A percentile compares a stretch with the other conserved stretches of the same genome.
phyloP scores from a whole-genome alignment of 2,113 vertebrate species.

The Odocoileus hemionus region DNA sequence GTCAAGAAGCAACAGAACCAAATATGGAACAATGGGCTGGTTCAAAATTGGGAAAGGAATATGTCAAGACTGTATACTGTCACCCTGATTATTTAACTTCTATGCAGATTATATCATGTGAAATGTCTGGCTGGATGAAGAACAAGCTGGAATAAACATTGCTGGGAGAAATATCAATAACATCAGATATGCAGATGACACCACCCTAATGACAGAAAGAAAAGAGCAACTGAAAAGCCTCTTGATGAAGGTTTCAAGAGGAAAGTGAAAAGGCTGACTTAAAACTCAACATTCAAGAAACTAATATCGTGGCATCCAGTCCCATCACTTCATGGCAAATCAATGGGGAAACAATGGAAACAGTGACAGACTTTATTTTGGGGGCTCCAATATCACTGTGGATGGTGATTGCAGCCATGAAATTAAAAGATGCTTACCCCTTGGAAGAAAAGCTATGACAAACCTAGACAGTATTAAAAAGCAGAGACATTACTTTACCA shows the following conservation, averaged over 20 bases:
- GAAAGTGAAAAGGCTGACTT: not conserved
- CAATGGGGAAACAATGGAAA: not conserved
- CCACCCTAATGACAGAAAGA: not conserved
- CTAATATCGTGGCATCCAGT: not conserved
- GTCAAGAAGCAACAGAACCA: not conserved
- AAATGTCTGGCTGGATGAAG: not conserved
- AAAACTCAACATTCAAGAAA: not conserved
- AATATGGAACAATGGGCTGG: not conserved
- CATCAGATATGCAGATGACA: not conserved
- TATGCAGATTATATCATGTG: not conserved
- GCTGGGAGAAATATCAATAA: not conserved
- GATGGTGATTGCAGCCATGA: not conserved
- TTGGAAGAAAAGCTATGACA: not conserved
- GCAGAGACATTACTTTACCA: not conserved
- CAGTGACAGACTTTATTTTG: not conserved
- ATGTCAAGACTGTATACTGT: not conserved
- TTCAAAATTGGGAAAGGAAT: not conserved
- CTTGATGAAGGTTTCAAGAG: not conserved
- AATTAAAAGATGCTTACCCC: not conserved
- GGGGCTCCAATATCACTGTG: not conserved
- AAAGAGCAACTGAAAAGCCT: not conserved
- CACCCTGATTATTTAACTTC: not conserved
- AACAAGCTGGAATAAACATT: not conserved
- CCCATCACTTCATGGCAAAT: not conserved
- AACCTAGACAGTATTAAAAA: not conserved